Evolutionary conservation across 2,888 invertebrate genomes (phyloP), one percentile per base, ranked within the genome.

Genomic region (Eretmocerus hayati): DNA sequence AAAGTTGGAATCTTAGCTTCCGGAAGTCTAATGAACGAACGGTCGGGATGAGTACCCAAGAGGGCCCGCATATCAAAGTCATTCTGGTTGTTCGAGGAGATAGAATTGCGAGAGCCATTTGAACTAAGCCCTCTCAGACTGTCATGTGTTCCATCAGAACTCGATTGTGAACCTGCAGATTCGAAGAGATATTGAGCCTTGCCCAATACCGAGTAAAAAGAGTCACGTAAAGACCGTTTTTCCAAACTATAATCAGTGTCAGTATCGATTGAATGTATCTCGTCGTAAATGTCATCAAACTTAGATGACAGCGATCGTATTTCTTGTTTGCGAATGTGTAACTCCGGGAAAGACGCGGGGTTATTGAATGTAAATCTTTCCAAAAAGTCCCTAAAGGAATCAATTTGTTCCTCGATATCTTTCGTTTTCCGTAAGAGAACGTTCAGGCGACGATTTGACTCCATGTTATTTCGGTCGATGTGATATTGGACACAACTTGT

Each of bases 1-100:
- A 59, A 59, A 9, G 26, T 26, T 26, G 26, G 26, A 26, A 56
- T 26, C 11, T 26, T 26, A 6, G 11, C 26, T 26, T 9, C 26
- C 11, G 26, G 26, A 6, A 26, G 11, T 26, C 11, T 26, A 9
- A 26, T n/a, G n/a, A n/a, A n/a, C n/a, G n/a, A n/a, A n/a, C n/a
- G n/a, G n/a, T n/a, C n/a, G n/a, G n/a, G n/a, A n/a, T n/a, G 26
- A 9, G 6, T 26, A 26, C 11, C 26, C 8, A 26, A 9, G 26
- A 9, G 26, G 8, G 26, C 8, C 11, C 11, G 26, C 11, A 11
- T 26, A 11, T 9, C 26, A 6, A 11, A 26, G 11, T 6, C 26
- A 26, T 26, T 26, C 6, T 9, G 6, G 26, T 26, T 26, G 11
- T 26, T 11, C 11, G 6, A 11, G 11, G 26, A 26, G 11, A 26